Conservation (phyloP, 2,797 vertebrate species). For the Dermochelys coriacea region DNA sequence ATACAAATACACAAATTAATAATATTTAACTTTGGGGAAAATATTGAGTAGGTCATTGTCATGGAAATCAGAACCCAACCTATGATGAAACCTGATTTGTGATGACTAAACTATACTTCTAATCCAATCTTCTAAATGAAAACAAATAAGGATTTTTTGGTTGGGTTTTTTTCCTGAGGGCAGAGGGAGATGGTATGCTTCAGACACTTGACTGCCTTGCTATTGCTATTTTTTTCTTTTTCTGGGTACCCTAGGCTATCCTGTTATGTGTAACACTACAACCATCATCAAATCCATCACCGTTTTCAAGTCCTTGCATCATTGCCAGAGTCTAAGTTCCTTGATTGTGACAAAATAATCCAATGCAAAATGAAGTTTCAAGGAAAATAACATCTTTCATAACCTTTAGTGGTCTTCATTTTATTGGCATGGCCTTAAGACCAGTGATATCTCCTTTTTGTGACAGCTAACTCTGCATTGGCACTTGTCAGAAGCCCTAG, state of each 20-base stretch:
- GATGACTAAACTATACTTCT: background rate
- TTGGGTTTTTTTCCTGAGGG: background rate
- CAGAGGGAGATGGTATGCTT: background rate
- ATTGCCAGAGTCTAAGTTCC: background rate
- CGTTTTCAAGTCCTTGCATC: background rate
- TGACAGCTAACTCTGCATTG: background rate
- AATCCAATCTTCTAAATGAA: background rate
- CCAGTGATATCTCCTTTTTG: background rate
- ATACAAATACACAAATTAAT: background rate
- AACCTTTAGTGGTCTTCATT: background rate
- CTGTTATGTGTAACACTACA: background rate
- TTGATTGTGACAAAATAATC: background rate
- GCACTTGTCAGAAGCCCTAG: background rate
- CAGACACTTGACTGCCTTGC: background rate
- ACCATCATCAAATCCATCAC: accelerated
- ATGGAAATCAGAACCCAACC: background rate
- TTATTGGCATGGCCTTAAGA: background rate
- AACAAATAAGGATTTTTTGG: background rate
- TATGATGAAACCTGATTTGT: accelerated
- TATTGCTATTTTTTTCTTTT: background rate
- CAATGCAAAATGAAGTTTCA: background rate
- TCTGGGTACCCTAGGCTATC: background rate
- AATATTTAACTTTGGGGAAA: background rate
- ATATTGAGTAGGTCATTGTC: background rate
- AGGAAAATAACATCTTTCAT: background rate